Conservation (phyloP, 2,113 vertebrate species). For the Sylvia atricapilla region DNA sequence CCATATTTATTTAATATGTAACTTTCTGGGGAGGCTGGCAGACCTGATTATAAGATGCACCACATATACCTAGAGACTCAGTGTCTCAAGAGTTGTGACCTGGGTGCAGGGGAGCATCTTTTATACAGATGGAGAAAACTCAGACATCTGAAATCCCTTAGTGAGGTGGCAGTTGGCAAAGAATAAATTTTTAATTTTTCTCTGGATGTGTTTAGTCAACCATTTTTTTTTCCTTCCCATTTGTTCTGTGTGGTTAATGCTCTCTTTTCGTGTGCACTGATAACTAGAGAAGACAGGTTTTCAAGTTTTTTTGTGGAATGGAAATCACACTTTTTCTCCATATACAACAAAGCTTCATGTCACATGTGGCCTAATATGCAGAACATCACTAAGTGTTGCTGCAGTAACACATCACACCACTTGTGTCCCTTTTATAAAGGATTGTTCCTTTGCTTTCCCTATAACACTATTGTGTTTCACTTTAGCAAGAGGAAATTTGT, state of each 20-base stretch:
- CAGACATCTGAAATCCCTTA: neutral
- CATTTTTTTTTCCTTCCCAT: accelerated
- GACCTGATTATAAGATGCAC: neutral
- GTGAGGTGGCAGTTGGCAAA: neutral
- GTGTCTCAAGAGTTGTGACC: neutral
- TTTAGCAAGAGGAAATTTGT: neutral
- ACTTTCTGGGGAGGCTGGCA: neutral
- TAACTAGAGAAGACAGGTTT: neutral
- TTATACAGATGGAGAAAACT: neutral
- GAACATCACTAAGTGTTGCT: neutral
- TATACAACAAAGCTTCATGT: neutral
- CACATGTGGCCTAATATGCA: neutral
- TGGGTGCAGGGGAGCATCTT: neutral
- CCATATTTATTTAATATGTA: neutral
- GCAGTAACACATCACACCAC: neutral
- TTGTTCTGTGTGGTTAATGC: neutral
- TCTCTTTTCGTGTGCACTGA: neutral
- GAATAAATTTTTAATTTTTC: neutral
- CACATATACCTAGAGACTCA: neutral
- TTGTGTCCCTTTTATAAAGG: neutral
- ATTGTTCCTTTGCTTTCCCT: neutral
- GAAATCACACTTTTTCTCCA: neutral
- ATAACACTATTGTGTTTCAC: neutral
- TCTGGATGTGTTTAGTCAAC: neutral
- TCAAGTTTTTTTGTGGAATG: neutral